Base-by-base conservation (phyloP, 2,113 vertebrate species). In the Poeciliopsis occidentalis region DNA sequence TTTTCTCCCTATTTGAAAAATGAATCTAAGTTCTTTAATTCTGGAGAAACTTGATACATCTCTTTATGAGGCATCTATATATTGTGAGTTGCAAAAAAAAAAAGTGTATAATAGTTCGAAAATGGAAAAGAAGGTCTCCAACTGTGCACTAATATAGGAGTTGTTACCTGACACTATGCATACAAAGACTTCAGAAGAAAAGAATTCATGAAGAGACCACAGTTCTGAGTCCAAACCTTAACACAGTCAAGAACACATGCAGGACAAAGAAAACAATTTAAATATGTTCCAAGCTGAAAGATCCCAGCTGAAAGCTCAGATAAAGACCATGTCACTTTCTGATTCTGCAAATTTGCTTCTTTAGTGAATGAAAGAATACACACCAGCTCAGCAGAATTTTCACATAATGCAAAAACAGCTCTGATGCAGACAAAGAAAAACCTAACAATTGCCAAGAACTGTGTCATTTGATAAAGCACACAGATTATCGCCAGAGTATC, bases 141-240 rank as follows among this genome's bases (percentile, higher is more conserved):
- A 80, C 87, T 73, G 85, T 68, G 85, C 73, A 66, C 34, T 31
- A 82, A 78, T 69, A 71, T 57, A 72, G 74, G 81, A 82, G 85
- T 80, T 3, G 89, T 88, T 80, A 91, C 72, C 87, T 88, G 86
- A 92, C 82, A 87, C 91, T 90, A 88, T 88, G 76, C 86, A 89
- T 73, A 87, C 85, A 93, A 86, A 87, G 89, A 94, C 85, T 92
- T 88, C 88, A 92, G 75, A 78, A 26, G 44, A 77, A 65, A 87
- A 62, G 83, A 90, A 90, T 92, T 78, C 73, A 77, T 73, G 74
- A 88, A 91, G 86, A 74, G 82, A 67, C 82, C 75, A 78, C 69
- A 74, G 26, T 51, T 73, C 68, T 26, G 54, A 65, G 79, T 76
- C 78, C 71, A 73, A 73, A 81, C 82, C 68, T 74, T 79, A 62